phyloP scores from a whole-genome alignment of 1,140 invertebrate genomes.

The Pseudachorutes palmiensis region DNA sequence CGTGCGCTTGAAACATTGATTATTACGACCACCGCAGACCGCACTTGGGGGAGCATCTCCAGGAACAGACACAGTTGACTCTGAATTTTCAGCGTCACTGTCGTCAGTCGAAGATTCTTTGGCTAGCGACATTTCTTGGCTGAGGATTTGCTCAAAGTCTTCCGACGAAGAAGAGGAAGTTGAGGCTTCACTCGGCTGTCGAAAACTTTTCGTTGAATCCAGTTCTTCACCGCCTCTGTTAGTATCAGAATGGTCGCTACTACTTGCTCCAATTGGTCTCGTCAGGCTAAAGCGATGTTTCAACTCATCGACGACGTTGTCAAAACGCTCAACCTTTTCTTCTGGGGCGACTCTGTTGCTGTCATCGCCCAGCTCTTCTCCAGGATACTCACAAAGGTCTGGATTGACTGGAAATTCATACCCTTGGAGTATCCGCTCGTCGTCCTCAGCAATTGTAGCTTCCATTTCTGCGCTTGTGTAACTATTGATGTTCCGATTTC shows the following conservation, averaged over 20 bases:
- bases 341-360: background rate
- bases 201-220: background rate
- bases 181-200: no score
- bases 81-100: no score
- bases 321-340: background rate
- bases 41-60: background rate
- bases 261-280: background rate
- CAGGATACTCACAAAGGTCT: background rate
- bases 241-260: background rate
- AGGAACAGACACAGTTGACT: background rate
- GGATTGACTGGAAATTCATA: background rate
- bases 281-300: background rate
- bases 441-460: background rate
- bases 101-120: background rate
- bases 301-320: background rate
- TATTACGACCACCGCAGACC: background rate
- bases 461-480: no score
- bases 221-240: background rate
- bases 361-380: background rate
- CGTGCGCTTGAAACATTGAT: background rate
- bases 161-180: no score
- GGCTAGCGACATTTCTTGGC: background rate
- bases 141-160: background rate
- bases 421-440: background rate
- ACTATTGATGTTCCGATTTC: no score